A percentile compares a stretch with the other conserved stretches of the same genome.
Evolutionary conservation across 2,888 invertebrate genomes (phyloP).

Genomic region (Parnassius glacialis): DNA sequence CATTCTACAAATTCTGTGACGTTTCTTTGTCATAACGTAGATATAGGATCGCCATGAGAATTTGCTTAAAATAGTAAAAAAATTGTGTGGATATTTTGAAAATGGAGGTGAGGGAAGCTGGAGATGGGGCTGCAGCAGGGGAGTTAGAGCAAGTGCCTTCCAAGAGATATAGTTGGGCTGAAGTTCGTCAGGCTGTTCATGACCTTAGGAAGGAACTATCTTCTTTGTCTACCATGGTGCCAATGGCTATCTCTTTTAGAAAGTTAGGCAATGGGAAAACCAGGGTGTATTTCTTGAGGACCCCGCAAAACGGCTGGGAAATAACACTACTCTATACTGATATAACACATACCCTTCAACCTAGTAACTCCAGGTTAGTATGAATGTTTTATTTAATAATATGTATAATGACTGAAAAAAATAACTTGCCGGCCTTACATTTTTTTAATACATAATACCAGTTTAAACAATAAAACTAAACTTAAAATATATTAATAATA

Average conservation of each 20-base stretch:
- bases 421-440: too few species aligned
- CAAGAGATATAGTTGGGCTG: conserved; percentile 86
- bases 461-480: too few species aligned
- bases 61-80: conserved; percentile 37
- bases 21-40: conserved; percentile 27
- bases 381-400: conserved; percentile 48
- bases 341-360: conserved; percentile 83
- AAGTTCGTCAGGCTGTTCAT: conserved; percentile 89
- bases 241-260: conserved; percentile 90
- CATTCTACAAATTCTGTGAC: conserved; percentile 11
- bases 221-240: conserved; percentile 89
- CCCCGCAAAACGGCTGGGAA: conserved; percentile 93
- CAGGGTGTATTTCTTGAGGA: conserved; percentile 94
- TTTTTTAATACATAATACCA: too few species aligned
- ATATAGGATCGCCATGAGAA: conserved; percentile 55
- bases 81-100: conserved; percentile 52
- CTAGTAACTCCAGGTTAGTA: conserved; percentile 70
- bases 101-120: conserved; percentile 74
- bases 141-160: conserved; percentile 58
- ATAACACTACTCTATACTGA: conserved; percentile 93
- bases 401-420: too few species aligned
- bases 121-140: conserved; percentile 69
- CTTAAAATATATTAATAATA: too few species aligned
- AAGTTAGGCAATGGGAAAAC: conserved; percentile 89
- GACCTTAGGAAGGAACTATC: conserved; percentile 90